Percentiles rank a stretch among this genome's conserved stretches.
phyloP scores from a whole-genome alignment of 2,888 invertebrate genomes.

The Tethea ocularis region DNA sequence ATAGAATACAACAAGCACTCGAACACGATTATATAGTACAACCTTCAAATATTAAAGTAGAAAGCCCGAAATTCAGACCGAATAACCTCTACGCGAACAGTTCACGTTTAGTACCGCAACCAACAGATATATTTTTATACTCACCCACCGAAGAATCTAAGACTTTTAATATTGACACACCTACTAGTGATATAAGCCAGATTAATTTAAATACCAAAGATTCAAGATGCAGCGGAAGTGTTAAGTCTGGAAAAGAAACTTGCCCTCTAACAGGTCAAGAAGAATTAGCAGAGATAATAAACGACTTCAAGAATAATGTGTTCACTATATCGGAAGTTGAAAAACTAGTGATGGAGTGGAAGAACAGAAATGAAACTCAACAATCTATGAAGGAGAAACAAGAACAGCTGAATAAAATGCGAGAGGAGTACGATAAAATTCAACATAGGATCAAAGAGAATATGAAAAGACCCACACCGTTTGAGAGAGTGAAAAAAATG shows the following conservation, averaged over 20 bases:
- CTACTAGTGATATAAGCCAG: conserved; percentile 80
- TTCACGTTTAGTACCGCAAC: conserved; percentile 71
- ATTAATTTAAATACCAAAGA: conserved; percentile 76
- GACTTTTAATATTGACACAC: conserved; percentile 74
- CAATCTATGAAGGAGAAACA: conserved; percentile 93
- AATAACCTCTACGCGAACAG: conserved; percentile 77
- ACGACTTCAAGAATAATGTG: conserved; percentile 94
- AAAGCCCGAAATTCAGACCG: conserved; percentile 76
- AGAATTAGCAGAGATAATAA: conserved; percentile 93
- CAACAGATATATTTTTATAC: conserved; percentile 73
- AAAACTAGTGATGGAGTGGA: conserved; percentile 93
- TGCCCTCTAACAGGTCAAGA: conserved; percentile 85
- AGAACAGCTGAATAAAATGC: conserved; percentile 91
- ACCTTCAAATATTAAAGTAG: conserved; percentile 85
- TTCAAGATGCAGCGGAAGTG: conserved; percentile 64
- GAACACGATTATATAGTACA: conserved; percentile 85
- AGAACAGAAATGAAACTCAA: conserved; percentile 93
- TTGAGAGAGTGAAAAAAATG: conserved; percentile 90
- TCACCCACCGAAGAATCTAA: conserved; percentile 80
- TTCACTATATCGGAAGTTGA: conserved; percentile 93
- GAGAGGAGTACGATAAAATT: conserved; percentile 92
- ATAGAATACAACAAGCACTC: conserved; percentile 76
- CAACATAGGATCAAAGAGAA: conserved; percentile 90
- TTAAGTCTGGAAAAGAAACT: conserved; percentile 72
- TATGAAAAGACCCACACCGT: conserved; percentile 90